phyloP scores from a whole-genome alignment of 2,888 invertebrate species.

The Eristalinus sepulchralis region DNA sequence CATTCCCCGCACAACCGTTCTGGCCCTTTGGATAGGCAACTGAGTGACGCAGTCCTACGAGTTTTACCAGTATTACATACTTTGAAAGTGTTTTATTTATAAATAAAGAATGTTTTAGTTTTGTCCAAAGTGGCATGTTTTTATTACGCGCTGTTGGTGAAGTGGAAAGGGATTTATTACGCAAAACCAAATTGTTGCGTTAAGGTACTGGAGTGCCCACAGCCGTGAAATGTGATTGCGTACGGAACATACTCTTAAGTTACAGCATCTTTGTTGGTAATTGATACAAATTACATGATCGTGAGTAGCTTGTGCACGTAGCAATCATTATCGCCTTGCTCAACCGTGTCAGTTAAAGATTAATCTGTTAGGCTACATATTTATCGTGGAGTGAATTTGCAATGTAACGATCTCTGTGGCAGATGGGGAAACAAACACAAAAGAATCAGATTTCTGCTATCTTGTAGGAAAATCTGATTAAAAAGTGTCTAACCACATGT shows the following conservation, averaged over 20 bases:
- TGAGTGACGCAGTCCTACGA: background rate
- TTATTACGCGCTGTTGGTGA: background rate
- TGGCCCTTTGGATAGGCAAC: conserved; percentile 79
- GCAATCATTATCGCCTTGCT: conserved; percentile 33
- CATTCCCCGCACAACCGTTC: conserved; percentile 84
- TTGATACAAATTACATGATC: conserved; percentile 20
- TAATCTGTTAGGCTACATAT: conserved; percentile 3
- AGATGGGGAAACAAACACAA: no score
- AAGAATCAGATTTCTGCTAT: no score
- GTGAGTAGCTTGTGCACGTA: conserved; percentile 21
- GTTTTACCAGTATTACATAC: conserved; percentile 39
- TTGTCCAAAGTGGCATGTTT: conserved; percentile 36
- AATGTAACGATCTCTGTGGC: background rate
- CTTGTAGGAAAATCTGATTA: no score
- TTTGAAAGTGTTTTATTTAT: background rate
- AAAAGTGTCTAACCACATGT: no score
- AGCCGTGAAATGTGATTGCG: conserved; percentile 19
- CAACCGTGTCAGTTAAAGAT: conserved; percentile 1
- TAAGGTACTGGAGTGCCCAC: background rate
- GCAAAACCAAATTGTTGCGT: background rate
- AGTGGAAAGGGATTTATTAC: conserved; percentile 41
- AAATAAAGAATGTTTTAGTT: conserved; percentile 29
- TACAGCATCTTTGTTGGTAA: conserved; percentile 33
- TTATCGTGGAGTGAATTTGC: conserved; percentile 37
- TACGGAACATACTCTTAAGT: conserved; percentile 43